These are phyloP conservation scores for Acipenser oxyrinchus DNA, from an alignment of 2,797 vertebrate species.

Conservation along the genomic window DNA sequence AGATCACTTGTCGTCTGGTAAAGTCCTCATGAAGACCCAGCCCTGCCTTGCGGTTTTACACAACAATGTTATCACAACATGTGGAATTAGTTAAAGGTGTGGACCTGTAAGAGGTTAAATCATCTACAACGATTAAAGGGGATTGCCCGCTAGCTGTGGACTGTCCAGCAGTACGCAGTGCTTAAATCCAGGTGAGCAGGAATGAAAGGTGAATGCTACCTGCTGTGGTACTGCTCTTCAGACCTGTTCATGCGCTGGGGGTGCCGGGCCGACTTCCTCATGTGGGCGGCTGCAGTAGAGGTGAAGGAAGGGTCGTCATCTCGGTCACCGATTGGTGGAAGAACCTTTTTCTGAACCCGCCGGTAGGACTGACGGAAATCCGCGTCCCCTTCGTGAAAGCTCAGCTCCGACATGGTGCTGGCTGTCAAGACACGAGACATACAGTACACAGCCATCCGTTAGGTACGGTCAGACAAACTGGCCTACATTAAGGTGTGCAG, in stretches of 20 bases:
- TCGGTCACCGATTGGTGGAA: slow-evolving; percentile 71
- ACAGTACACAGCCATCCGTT: neutral
- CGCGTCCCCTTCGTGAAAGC: slow-evolving; percentile 80
- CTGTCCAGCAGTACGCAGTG: too few species aligned
- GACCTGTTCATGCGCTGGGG: slow-evolving; percentile 36
- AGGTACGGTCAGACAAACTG: neutral
- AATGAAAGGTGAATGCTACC: slow-evolving; percentile 29
- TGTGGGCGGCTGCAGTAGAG: slow-evolving; percentile 26
- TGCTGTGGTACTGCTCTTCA: slow-evolving; percentile 52
- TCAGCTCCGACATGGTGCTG: slow-evolving; percentile 84
- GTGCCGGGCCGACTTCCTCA: slow-evolving; percentile 35
- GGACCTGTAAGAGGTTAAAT: too few species aligned
- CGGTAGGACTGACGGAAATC: slow-evolving; percentile 75
- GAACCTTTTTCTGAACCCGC: slow-evolving; percentile 73
- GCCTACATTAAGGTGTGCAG: neutral
- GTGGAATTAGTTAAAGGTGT: too few species aligned
- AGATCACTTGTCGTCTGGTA: too few species aligned
- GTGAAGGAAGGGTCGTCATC: slow-evolving; percentile 56
- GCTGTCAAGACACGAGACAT: slow-evolving; percentile 36
- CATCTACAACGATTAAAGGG: too few species aligned
- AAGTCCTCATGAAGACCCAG: too few species aligned
- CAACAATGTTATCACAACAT: too few species aligned
- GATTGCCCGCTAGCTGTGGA: too few species aligned
- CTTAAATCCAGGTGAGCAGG: too few species aligned
- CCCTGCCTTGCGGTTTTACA: too few species aligned